Evolutionary conservation across 2,888 invertebrate genomes (phyloP).

Genomic region (Rhagonycha fulva): DNA sequence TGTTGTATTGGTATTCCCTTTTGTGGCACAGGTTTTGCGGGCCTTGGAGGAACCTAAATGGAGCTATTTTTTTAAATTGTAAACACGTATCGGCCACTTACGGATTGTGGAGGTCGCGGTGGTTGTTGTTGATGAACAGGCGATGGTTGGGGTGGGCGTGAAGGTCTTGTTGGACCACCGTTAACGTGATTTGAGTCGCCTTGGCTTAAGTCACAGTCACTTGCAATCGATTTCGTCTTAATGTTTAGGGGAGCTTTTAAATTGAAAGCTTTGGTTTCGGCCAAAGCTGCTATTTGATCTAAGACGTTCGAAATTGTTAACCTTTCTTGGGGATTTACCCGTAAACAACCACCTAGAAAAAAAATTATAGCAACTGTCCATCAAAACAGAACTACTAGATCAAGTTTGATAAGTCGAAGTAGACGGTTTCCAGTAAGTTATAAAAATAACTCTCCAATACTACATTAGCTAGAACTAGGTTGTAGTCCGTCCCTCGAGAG

Average conservation of each 20-base stretch:
- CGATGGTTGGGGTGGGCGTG: slow-evolving; percentile 42
- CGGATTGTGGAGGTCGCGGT: slow-evolving; percentile 33
- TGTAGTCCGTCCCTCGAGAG: no score
- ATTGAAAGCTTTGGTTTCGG: slow-evolving; percentile 82
- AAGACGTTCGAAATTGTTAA: slow-evolving; percentile 78
- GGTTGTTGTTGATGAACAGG: slow-evolving; percentile 42
- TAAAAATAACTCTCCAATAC: not conserved
- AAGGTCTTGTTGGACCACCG: slow-evolving; percentile 41
- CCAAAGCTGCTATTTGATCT: slow-evolving; percentile 86
- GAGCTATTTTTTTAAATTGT: not conserved
- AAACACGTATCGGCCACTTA: slow-evolving; percentile 9
- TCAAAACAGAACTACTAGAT: not conserved
- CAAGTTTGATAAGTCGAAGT: not conserved
- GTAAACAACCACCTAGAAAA: slow-evolving; percentile 74
- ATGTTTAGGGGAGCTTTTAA: slow-evolving; percentile 78
- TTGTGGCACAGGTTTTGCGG: slow-evolving; percentile 39
- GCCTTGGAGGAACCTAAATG: slow-evolving; percentile 23
- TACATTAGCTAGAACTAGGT: no score
- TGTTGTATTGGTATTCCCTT: slow-evolving; percentile 46
- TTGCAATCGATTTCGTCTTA: slow-evolving; percentile 57
- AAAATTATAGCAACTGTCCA: slow-evolving; percentile 23
- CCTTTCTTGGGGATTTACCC: slow-evolving; percentile 81
- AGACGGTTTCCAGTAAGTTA: not conserved
- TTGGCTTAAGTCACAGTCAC: slow-evolving; percentile 33
- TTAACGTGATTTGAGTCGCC: slow-evolving; percentile 40